phyloP scores from a whole-genome alignment of 2,797 vertebrate species.

The Microchirus variegatus region DNA sequence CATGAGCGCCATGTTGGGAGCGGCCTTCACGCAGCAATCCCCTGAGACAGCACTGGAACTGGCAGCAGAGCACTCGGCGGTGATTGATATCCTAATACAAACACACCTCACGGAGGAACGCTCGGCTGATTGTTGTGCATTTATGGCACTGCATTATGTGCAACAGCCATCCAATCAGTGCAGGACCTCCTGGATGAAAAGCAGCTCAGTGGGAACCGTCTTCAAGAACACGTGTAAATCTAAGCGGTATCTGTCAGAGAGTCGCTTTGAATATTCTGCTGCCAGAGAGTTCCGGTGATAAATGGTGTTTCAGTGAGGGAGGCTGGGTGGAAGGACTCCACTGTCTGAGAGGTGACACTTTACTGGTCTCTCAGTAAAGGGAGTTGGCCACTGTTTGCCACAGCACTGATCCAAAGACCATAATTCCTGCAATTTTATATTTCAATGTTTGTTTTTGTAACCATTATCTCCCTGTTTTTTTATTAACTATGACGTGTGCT shows the following conservation, averaged over 20 bases:
- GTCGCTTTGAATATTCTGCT: constrained; percentile 50
- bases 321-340: constrained; percentile 31
- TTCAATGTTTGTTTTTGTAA: too few species aligned
- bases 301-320: constrained; percentile 29
- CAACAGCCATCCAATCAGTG: constrained; percentile 64
- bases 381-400: not conserved
- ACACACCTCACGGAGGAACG: constrained; percentile 59
- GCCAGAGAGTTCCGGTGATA: constrained; percentile 40
- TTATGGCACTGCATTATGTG: constrained; percentile 55
- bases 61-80: constrained; percentile 22
- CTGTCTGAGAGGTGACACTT: constrained; percentile 28
- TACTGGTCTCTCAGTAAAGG: constrained; percentile 26
- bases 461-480: too few species aligned
- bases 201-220: constrained; percentile 42
- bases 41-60: constrained; percentile 29
- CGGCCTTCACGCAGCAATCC: constrained; percentile 23
- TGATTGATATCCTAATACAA: constrained; percentile 76
- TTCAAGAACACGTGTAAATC: constrained; percentile 71
- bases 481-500: too few species aligned
- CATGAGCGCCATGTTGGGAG: constrained; percentile 32
- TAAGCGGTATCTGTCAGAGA: constrained; percentile 56
- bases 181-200: constrained; percentile 42
- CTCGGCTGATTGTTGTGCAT: constrained; percentile 58
- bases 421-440: too few species aligned
- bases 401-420: not conserved